Conservation (phyloP, 1,140 invertebrate genomes). For the Calephelis virginiensis region DNA sequence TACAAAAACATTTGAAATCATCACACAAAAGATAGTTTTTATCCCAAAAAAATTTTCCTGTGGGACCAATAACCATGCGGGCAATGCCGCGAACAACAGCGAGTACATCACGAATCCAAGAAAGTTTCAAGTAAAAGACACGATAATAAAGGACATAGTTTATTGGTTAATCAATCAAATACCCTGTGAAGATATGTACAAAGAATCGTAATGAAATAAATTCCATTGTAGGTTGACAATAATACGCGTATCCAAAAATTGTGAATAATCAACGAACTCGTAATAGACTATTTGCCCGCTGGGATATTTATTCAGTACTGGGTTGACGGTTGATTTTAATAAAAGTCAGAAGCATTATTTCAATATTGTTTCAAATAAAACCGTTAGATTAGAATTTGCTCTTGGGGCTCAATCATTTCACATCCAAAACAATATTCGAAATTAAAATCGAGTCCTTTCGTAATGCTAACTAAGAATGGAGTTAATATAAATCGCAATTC, state of each 20-base stretch:
- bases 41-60: too few species aligned
- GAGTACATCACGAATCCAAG: not conserved
- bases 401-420: conserved; percentile 15
- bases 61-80: too few species aligned
- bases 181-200: too few species aligned
- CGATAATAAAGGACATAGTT: not conserved
- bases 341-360: conserved; percentile 28
- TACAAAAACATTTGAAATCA: too few species aligned
- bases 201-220: not conserved
- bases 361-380: conserved; percentile 24
- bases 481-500: conserved; percentile 5
- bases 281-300: conserved; percentile 30
- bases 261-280: conserved; percentile 11
- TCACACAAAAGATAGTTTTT: too few species aligned
- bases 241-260: conserved; percentile 6
- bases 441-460: conserved; percentile 1
- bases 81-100: too few species aligned
- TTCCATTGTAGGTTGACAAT: conserved; percentile 7
- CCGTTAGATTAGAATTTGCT: conserved; percentile 23
- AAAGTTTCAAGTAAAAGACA: not conserved
- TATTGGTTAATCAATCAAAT: too few species aligned
- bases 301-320: conserved; percentile 24
- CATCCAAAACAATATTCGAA: conserved; percentile 5
- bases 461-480: conserved; percentile 6
- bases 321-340: conserved; percentile 32